A percentile compares a stretch with the other conserved stretches of the same genome.
Conservation (phyloP, 2,888 invertebrate genomes). For the Harmothoe impar region DNA sequence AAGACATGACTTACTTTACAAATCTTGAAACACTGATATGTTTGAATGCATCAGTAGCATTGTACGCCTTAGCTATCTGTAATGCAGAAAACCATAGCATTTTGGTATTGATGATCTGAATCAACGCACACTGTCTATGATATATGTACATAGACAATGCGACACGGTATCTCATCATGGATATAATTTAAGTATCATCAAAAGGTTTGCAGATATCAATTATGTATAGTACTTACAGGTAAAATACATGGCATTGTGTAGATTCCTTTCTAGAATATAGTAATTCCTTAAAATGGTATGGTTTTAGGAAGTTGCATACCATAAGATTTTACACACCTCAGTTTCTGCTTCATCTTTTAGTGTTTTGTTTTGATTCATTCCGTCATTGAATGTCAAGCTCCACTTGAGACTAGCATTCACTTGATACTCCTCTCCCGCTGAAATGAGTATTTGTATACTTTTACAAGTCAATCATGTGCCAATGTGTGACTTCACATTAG, state of each 20-base stretch:
- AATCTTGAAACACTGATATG: neutral
- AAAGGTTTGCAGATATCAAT: neutral
- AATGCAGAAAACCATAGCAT: neutral
- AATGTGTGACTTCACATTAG: neutral
- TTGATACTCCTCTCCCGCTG: neutral
- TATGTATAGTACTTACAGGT: neutral
- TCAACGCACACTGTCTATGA: too few relatives aligned
- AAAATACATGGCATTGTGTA: neutral
- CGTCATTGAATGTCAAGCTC: neutral
- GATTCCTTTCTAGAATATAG: too few relatives aligned
- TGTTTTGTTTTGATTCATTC: neutral
- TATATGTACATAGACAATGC: too few relatives aligned
- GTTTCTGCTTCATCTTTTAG: neutral
- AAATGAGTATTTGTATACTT: neutral
- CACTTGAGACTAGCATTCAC: neutral
- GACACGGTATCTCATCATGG: too few relatives aligned
- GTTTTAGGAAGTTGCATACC: neutral
- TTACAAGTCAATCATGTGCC: neutral
- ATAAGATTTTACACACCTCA: neutral
- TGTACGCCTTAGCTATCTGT: neutral
- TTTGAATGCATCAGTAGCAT: neutral
- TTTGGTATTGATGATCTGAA: too few relatives aligned
- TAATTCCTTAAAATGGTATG: too few relatives aligned
- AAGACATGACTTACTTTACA: slow-evolving; percentile 11
- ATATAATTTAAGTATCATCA: neutral